Evolutionary conservation across 1,140 invertebrate species (phyloP).

Genomic region (Belonocnema kinseyi): DNA sequence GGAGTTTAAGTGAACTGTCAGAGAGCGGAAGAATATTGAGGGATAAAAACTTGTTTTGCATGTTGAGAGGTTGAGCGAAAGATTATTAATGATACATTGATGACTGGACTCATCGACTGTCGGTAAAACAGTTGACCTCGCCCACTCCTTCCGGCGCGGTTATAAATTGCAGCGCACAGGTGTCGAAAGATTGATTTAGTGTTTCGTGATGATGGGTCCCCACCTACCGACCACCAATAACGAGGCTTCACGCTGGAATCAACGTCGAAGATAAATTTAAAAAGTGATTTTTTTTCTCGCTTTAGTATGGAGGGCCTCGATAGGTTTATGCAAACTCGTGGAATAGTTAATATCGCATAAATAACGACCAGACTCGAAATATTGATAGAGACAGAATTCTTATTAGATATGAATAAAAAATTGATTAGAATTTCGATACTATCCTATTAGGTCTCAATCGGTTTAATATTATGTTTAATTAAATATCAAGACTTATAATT

Average conservation of each 20-base stretch:
- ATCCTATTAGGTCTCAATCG: no score
- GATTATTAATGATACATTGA: slow-evolving; percentile 53
- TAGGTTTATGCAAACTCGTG: neutral
- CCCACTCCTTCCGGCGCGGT: slow-evolving; percentile 49
- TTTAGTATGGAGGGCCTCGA: neutral
- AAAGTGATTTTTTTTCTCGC: slow-evolving; percentile 31
- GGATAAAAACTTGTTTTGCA: neutral
- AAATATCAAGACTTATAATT: no score
- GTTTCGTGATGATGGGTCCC: slow-evolving; percentile 29
- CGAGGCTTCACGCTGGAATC: slow-evolving; percentile 10
- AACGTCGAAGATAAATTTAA: slow-evolving; percentile 11
- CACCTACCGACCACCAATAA: slow-evolving; percentile 12
- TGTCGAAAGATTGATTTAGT: slow-evolving; percentile 51
- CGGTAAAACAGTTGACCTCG: slow-evolving; percentile 42
- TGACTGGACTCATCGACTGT: slow-evolving; percentile 41
- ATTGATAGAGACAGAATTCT: slow-evolving; percentile 5
- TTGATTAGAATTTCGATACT: neutral
- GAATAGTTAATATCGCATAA: slow-evolving; percentile 24
- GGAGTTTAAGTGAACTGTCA: no score
- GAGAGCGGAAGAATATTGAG: neutral
- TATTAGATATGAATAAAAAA: neutral
- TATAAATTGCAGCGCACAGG: slow-evolving; percentile 55
- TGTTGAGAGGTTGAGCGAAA: slow-evolving; percentile 18
- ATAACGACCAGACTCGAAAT: neutral
- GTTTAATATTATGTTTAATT: no score